Percentiles rank a stretch among this genome's conserved stretches.
Conservation (phyloP, 1,140 invertebrate genomes). For the Ceratitis capitata region DNA sequence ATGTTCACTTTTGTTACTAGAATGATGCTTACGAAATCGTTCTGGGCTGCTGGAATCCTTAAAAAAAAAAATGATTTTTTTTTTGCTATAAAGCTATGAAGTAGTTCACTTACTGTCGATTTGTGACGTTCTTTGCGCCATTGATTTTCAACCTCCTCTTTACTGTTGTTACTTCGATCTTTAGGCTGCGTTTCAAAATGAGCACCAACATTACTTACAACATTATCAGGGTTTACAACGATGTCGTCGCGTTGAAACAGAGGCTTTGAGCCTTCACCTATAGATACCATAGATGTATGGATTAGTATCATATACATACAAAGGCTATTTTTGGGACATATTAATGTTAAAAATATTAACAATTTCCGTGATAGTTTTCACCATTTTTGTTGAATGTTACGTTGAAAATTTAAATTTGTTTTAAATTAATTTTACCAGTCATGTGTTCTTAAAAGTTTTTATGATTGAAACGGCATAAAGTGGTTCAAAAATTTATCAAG, state of each 20-base stretch:
- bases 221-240: background rate
- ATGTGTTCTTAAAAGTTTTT: background rate
- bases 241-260: conserved; percentile 26
- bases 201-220: too few species aligned
- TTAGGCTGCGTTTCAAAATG: background rate
- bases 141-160: background rate
- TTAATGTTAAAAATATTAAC: too few species aligned
- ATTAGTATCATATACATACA: background rate
- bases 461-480: background rate
- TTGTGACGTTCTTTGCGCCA: background rate
- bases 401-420: background rate
- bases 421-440: background rate
- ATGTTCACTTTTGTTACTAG: background rate
- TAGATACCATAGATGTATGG: background rate
- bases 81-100: background rate
- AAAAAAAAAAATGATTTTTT: background rate
- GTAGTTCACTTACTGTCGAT: background rate
- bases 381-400: background rate
- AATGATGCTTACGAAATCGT: background rate
- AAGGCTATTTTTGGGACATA: background rate
- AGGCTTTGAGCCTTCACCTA: conserved; percentile 30
- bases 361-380: background rate
- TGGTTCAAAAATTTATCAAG: background rate
- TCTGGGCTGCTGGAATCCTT: conserved; percentile 33
- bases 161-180: background rate